phyloP scores from a whole-genome alignment of 2,797 vertebrate species.

The Helarctos malayanus region DNA sequence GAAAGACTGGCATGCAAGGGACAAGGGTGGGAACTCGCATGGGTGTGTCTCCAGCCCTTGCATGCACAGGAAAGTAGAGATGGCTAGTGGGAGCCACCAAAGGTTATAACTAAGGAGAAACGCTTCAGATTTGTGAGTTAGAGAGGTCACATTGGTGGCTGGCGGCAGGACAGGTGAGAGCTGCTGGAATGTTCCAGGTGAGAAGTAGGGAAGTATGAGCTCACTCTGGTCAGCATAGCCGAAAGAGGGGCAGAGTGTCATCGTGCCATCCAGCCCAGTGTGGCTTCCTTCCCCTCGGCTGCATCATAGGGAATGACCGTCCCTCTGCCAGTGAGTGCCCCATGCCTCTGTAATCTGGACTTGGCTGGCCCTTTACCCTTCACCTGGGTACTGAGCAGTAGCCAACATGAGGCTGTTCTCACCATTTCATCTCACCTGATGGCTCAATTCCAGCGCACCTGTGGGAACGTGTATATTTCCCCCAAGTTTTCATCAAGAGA shows the following conservation, averaged over 20 bases:
- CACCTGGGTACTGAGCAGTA: neutral
- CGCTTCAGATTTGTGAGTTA: neutral
- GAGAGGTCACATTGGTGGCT: neutral
- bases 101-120: neutral
- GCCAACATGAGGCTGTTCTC: neutral
- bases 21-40: fast-evolving
- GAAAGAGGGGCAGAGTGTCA: neutral
- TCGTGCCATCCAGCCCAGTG: too few relatives aligned
- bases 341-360: neutral
- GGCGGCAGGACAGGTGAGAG: neutral
- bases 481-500: neutral
- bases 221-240: neutral
- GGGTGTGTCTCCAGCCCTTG: neutral
- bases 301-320: fast-evolving
- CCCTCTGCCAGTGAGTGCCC: neutral
- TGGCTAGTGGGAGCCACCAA: neutral
- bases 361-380: neutral
- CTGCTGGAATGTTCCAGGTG: neutral
- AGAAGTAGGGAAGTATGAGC: neutral
- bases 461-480: neutral
- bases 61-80: neutral
- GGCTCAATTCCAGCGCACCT: neutral
- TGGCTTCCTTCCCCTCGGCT: neutral
- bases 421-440: neutral
- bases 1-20: neutral